Conservation (phyloP, 2,888 invertebrate genomes). For the Biston stratarius region DNA sequence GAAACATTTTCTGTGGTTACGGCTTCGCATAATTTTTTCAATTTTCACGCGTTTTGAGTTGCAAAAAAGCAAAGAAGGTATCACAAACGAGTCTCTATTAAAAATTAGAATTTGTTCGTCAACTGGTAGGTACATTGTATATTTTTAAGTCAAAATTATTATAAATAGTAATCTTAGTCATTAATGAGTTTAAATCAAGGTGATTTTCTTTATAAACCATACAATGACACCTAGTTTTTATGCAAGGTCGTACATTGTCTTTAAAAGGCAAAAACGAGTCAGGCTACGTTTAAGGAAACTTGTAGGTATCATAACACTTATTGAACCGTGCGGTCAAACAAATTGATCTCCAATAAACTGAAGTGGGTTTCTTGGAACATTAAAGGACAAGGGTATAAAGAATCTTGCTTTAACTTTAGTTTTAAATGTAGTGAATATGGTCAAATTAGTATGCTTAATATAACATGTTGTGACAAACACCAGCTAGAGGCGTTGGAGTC, state of each 20-base stretch:
- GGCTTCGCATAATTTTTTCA: no score
- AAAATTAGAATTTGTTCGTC: no score
- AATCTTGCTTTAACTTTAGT: not conserved
- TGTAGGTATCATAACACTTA: conserved; percentile 8
- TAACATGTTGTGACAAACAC: no score
- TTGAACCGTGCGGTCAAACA: conserved; percentile 19
- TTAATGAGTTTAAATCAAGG: conserved; percentile 41
- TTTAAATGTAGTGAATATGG: not conserved
- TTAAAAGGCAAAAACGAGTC: conserved; percentile 39
- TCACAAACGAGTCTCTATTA: no score
- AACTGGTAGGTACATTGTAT: not conserved
- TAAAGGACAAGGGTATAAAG: conserved; percentile 8
- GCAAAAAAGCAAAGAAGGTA: no score
- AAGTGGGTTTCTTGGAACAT: conserved; percentile 1
- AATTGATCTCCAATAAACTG: conserved; percentile 14
- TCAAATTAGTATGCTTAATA: no score
- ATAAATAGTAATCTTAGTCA: conserved; percentile 29
- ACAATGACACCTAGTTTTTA: conserved; percentile 42
- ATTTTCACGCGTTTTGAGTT: no score
- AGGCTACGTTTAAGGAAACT: conserved; percentile 25
- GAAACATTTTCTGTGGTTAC: no score
- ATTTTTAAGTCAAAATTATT: not conserved
- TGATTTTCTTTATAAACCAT: conserved; percentile 34
- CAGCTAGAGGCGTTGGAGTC: no score
- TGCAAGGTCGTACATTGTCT: conserved; percentile 37